These are phyloP conservation scores for Dolichomitus sp. DNA, from an alignment of 2,888 invertebrate genomes.

Conservation along the genomic window DNA sequence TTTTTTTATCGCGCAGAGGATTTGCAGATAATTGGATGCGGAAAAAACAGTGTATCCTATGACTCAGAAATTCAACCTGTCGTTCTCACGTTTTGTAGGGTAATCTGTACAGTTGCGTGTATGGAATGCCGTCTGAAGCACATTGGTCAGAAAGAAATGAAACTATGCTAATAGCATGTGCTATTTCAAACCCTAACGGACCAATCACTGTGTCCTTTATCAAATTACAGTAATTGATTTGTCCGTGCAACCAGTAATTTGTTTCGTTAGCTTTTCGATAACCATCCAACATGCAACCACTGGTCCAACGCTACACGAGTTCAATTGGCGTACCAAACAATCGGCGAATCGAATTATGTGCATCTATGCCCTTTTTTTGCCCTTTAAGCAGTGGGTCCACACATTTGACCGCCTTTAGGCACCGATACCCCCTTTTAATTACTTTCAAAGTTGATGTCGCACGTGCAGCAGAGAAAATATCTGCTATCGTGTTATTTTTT, in stretches of 20 bases:
- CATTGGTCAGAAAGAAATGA: not conserved
- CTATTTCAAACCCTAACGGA: not conserved
- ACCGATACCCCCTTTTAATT: not conserved
- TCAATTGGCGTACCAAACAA: conserved; percentile 57
- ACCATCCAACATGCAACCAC: conserved; percentile 37
- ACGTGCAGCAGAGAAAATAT: not conserved
- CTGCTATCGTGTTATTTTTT: not conserved
- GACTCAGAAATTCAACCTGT: not conserved
- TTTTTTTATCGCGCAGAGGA: not conserved
- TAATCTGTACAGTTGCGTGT: not conserved
- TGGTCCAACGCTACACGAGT: conserved; percentile 19
- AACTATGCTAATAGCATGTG: not conserved
- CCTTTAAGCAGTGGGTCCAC: not conserved
- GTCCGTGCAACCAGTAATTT: conserved; percentile 42
- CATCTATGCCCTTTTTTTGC: not conserved
- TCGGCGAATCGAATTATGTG: conserved; percentile 37
- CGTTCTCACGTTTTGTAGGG: not conserved
- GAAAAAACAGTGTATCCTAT: not conserved
- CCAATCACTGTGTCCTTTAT: conserved; percentile 16
- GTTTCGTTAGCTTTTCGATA: conserved; percentile 47
- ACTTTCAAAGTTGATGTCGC: not conserved
- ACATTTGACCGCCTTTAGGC: not conserved
- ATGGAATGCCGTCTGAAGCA: not conserved
- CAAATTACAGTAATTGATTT: conserved; percentile 46
- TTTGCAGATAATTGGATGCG: not conserved